Percentiles rank a stretch among this genome's conserved stretches.
These are phyloP conservation scores for Paelopatides confundens DNA, from an alignment of 53 echinoderm and acorn worm genomes.

Conservation along the genomic window DNA sequence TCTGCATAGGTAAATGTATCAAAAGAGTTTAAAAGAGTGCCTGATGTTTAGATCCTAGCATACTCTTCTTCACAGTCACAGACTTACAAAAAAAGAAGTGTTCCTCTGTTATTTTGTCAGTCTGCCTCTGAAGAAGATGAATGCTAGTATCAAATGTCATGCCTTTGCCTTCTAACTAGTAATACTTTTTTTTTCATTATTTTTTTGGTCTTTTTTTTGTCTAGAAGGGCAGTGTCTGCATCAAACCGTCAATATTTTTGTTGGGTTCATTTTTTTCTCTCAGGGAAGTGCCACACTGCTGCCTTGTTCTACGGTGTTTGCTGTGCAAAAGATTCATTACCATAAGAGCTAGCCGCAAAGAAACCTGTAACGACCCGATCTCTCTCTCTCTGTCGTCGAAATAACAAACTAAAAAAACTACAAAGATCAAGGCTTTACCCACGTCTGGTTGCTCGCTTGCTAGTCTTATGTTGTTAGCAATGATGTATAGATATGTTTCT, in stretches of 20 bases:
- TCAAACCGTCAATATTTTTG: not conserved
- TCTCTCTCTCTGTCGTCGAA: not conserved
- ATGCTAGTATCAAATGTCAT: no score
- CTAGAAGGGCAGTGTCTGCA: not conserved
- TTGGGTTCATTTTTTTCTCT: not conserved
- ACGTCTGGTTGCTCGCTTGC: not conserved
- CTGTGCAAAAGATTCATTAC: not conserved
- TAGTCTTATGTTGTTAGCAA: not conserved
- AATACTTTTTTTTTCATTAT: no score
- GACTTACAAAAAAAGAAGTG: no score
- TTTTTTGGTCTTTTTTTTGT: no score
- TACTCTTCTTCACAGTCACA: no score
- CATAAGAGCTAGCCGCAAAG: no score
- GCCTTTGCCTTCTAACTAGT: no score
- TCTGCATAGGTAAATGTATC: no score
- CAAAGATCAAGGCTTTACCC: not conserved
- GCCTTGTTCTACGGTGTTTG: not conserved
- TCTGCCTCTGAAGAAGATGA: no score
- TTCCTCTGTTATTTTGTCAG: no score
- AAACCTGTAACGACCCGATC: not conserved
- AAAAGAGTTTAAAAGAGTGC: no score
- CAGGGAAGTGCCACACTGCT: slow-evolving; percentile 20
- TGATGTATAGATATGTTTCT: not conserved
- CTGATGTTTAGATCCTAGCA: no score
- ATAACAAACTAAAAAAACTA: not conserved